phyloP scores from a whole-genome alignment of 2,797 vertebrate genomes.

The Fratercula arctica region DNA sequence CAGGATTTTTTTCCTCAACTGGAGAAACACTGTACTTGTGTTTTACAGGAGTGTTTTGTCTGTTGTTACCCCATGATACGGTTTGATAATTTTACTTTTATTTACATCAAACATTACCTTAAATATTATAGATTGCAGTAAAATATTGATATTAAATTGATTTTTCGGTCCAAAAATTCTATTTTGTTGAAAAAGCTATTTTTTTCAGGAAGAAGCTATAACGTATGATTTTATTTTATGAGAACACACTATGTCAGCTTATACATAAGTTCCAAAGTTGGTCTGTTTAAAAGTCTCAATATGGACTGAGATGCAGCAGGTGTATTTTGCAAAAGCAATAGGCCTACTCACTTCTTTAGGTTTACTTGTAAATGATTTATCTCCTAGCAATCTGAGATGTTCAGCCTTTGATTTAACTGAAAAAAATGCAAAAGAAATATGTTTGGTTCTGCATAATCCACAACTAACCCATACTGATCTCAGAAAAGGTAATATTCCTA shows the following conservation, averaged over 20 bases:
- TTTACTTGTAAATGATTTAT: background rate
- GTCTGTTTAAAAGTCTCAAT: background rate
- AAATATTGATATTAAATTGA: background rate
- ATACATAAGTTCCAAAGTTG: background rate
- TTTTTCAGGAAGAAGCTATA: background rate
- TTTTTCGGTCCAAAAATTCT: background rate
- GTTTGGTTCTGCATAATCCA: background rate
- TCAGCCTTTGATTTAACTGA: background rate
- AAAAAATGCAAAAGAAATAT: background rate
- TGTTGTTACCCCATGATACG: background rate
- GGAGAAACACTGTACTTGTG: background rate
- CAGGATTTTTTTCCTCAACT: background rate
- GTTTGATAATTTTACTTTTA: background rate
- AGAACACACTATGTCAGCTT: background rate
- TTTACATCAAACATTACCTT: background rate
- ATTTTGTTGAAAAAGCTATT: accelerated
- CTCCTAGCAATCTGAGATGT: background rate
- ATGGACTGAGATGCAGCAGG: background rate
- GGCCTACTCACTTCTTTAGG: background rate
- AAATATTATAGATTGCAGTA: background rate
- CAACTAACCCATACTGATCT: background rate
- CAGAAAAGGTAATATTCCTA: background rate
- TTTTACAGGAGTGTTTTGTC: background rate
- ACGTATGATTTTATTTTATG: background rate
- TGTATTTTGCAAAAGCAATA: background rate